phyloP scores from a whole-genome alignment of 2,888 invertebrate species.

The Cremastinae sp. region DNA sequence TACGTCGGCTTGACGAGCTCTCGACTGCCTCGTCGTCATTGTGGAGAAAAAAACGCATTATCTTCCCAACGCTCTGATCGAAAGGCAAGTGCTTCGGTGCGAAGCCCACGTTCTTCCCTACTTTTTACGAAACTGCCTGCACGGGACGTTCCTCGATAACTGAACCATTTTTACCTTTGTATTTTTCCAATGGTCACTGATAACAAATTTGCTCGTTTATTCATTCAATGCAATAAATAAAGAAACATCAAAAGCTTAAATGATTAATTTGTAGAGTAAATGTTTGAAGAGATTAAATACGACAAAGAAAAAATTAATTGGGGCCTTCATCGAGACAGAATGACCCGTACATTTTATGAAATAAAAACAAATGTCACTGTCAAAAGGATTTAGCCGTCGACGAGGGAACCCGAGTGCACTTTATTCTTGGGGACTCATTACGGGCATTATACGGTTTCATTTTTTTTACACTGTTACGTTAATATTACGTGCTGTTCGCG shows the following conservation, averaged over 20 bases:
- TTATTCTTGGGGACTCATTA: constrained; percentile 54
- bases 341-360: constrained; percentile 3
- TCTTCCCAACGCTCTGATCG: constrained; percentile 32
- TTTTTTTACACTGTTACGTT: constrained; percentile 14
- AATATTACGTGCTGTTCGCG: not conserved
- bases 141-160: not conserved
- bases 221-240: too few species aligned
- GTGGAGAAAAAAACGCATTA: constrained; percentile 49
- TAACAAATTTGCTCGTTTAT: too few species aligned
- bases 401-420: constrained; percentile 40
- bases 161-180: not conserved
- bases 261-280: too few species aligned
- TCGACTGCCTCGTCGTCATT: constrained; percentile 1
- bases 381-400: constrained; percentile 39
- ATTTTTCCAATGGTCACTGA: too few species aligned
- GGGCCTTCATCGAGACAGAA: constrained; percentile 9
- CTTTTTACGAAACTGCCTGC: not conserved
- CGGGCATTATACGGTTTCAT: constrained; percentile 38
- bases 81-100: constrained; percentile 44
- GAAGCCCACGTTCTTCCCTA: constrained; percentile 5
- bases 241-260: too few species aligned
- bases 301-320: not conserved
- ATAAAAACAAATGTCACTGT: constrained; percentile 36
- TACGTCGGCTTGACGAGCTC: constrained; percentile 21
- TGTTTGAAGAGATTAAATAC: too few species aligned